A percentile compares a stretch with the other conserved stretches of the same genome.
phyloP scores from a whole-genome alignment of 2,113 vertebrate species.

The Ciconia maguari region DNA sequence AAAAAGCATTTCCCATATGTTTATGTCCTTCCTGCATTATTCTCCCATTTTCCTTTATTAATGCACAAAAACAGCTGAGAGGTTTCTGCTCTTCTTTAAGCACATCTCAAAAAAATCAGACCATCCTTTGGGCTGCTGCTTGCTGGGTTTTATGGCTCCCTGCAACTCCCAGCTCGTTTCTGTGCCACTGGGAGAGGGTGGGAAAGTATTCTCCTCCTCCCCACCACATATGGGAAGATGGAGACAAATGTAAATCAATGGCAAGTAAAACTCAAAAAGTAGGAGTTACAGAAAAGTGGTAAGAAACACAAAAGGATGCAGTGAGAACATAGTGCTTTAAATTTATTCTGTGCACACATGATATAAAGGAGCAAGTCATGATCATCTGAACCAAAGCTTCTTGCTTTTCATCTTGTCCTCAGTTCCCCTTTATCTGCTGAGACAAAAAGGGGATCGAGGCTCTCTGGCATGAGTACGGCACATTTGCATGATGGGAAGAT shows the following conservation, averaged over 20 bases:
- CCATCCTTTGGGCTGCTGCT: neutral
- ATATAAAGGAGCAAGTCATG: neutral
- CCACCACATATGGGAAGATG: accelerated
- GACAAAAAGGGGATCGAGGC: neutral
- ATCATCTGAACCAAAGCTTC: neutral
- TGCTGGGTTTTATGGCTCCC: neutral
- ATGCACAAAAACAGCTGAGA: neutral
- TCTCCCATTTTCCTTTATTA: neutral
- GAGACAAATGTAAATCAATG: neutral
- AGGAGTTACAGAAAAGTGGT: neutral
- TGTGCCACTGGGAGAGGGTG: neutral
- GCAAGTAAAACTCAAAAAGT: neutral
- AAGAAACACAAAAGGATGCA: neutral
- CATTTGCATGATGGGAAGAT: accelerated
- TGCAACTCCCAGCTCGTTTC: neutral
- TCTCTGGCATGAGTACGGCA: accelerated
- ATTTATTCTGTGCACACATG: neutral
- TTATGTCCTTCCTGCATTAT: neutral
- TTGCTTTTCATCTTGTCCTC: neutral
- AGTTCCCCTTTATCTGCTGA: neutral
- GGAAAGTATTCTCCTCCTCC: neutral
- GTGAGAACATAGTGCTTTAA: neutral
- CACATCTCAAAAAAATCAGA: neutral
- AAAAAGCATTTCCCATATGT: accelerated
- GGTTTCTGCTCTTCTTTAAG: neutral